These are phyloP conservation scores for Leptopilina myrica DNA, from an alignment of 2,888 invertebrate genomes.

Conservation along the genomic window DNA sequence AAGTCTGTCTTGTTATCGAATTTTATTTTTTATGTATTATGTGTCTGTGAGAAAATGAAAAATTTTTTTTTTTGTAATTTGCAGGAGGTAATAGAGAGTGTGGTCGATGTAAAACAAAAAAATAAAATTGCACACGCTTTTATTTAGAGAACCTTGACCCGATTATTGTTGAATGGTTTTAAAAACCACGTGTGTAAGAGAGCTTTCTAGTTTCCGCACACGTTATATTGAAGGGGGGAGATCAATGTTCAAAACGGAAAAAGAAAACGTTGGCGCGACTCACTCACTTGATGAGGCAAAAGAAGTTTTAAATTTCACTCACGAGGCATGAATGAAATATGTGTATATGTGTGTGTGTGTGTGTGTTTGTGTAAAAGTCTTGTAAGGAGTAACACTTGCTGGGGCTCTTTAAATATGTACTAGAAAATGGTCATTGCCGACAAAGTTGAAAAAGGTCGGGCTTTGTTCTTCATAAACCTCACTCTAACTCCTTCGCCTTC, in stretches of 20 bases:
- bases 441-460: slow-evolving; percentile 33
- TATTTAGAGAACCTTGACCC: slow-evolving; percentile 13
- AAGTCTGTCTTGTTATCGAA: not conserved
- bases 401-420: slow-evolving; percentile 17
- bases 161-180: slow-evolving; percentile 9
- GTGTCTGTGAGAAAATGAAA: too few species aligned
- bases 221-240: too few species aligned
- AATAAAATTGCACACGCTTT: slow-evolving; percentile 13
- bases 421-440: slow-evolving; percentile 20
- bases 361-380: not conserved
- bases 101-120: not conserved
- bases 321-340: slow-evolving; percentile 22
- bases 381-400: slow-evolving; percentile 1
- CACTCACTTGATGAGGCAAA: not conserved
- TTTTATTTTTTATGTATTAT: not conserved
- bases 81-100: not conserved
- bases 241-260: slow-evolving; percentile 8
- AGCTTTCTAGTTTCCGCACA: slow-evolving; percentile 12
- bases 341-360: not conserved
- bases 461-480: not conserved
- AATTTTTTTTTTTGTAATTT: not conserved
- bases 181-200: slow-evolving; percentile 1
- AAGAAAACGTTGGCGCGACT: not conserved
- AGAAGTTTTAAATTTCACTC: slow-evolving; percentile 34
- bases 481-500: too few species aligned